Evolutionary conservation across 2,113 vertebrate genomes (phyloP).

Genomic region (Edolisoma coerulescens): DNA sequence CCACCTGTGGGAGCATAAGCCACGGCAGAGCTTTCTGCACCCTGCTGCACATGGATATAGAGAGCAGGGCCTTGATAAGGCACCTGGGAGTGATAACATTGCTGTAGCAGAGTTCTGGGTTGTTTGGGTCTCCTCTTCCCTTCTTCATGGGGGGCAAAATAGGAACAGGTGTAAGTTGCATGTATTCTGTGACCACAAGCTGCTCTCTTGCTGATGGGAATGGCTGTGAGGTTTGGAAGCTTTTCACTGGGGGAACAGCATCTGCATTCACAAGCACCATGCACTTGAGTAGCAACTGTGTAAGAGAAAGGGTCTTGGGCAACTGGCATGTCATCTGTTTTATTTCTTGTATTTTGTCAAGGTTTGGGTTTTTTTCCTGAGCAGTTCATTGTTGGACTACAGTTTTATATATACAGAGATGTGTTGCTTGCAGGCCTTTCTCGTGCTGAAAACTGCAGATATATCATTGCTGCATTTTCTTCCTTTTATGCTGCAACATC

Average conservation of each 20-base stretch:
- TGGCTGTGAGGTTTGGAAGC: not conserved
- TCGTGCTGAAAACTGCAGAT: not conserved
- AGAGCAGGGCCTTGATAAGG: not conserved
- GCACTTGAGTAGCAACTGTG: not conserved
- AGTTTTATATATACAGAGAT: not conserved
- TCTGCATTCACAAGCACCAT: not conserved
- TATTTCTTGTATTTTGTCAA: not conserved
- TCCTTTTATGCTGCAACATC: not conserved
- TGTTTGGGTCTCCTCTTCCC: not conserved
- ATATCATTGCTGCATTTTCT: not conserved
- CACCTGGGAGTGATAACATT: not conserved
- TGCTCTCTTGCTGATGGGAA: not conserved
- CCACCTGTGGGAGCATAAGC: not conserved
- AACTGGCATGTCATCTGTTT: not conserved
- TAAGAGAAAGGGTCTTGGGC: not conserved
- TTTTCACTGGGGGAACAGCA: not conserved
- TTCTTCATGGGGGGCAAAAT: not conserved
- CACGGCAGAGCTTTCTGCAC: not conserved
- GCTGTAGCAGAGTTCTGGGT: not conserved
- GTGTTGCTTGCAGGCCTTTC: not conserved
- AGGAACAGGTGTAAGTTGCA: not conserved
- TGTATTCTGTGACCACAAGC: not conserved
- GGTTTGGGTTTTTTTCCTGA: not conserved
- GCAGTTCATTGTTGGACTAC: not conserved
- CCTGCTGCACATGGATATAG: not conserved